Base-by-base conservation (phyloP, 2,888 invertebrate genomes). In the Mayetiola destructor region DNA sequence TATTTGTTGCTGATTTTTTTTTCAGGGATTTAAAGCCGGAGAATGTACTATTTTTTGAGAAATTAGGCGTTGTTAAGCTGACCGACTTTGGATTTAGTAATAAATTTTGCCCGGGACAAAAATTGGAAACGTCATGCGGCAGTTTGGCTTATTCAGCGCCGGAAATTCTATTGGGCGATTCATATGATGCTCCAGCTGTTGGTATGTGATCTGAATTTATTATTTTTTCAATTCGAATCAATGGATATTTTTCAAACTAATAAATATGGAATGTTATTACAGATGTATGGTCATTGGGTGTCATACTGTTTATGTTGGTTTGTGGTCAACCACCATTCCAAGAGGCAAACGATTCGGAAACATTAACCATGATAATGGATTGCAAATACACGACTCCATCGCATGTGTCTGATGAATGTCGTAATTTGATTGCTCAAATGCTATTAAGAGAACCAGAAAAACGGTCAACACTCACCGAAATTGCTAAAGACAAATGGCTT, bases 31-130 rank as follows among this genome's bases (percentile, higher is more conserved):
- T 99, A 63, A 99, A 99, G 75, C 99, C 97, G 14, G 99, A 99
- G 75, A 99, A 99, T 77, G 97, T 99, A 59, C 95, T 99, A 55
- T 97, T 97, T 76, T 99, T 99, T 73, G 93, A 96, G 74, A 92
- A 94, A 75, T 77, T 91, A 65, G 94, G 94, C 59, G 82, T 93
- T 70, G 97, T 99, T 32, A 99, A 99, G 76, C 78, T 99, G 68
- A 99, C 99, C 60, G 99, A 99, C 75, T 99, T 99, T 76, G 99
- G 95, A 63, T 86, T 83, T 70, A 96, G 96, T 75, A 99, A 99
- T 77, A 85, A 87, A 73, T 90, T 90, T 73, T 90, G 86, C 68
- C 96, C 96, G 21, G 97, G 96, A 55, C 91, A 93, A 73, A 94
- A 95, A 70, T 73, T 97, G 67, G 93, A 94, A 72, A 99, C 99